These are phyloP conservation scores for Maccullochella peelii DNA, from an alignment of 2,113 vertebrate genomes.

Conservation along the genomic window DNA sequence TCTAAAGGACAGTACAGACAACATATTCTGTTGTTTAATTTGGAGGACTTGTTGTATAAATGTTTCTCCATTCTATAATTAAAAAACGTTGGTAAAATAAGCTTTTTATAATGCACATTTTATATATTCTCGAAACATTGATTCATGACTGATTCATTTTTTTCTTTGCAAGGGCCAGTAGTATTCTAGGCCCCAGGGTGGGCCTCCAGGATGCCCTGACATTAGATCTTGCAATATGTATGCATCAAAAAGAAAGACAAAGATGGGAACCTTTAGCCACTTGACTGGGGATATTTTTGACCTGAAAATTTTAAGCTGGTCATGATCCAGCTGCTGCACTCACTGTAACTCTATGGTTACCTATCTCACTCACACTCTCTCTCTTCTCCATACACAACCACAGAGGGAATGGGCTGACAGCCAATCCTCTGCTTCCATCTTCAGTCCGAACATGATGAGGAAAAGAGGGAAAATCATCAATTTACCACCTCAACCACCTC, in stretches of 20 bases:
- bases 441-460: background rate
- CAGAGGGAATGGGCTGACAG: background rate
- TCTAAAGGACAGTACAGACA: too few relatives aligned
- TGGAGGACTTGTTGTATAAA: too few relatives aligned
- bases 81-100: too few relatives aligned
- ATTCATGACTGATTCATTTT: background rate
- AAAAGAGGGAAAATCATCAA: background rate
- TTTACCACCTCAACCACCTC: background rate
- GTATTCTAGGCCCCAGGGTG: background rate
- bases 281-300: background rate
- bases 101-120: too few relatives aligned
- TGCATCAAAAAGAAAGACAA: background rate
- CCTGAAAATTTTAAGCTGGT: background rate
- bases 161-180: background rate
- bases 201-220: background rate
- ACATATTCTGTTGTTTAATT: too few relatives aligned
- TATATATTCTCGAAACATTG: too few relatives aligned
- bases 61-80: too few relatives aligned
- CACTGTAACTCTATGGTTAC: background rate
- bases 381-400: background rate
- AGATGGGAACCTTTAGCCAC: background rate
- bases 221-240: background rate
- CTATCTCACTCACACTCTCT: background rate
- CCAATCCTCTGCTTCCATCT: conserved; percentile 7
- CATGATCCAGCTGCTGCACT: too few relatives aligned